Evolutionary conservation across 2,113 vertebrate genomes (phyloP), one percentile per base, ranked within the genome.

Genomic region (Phocoena sinus): DNA sequence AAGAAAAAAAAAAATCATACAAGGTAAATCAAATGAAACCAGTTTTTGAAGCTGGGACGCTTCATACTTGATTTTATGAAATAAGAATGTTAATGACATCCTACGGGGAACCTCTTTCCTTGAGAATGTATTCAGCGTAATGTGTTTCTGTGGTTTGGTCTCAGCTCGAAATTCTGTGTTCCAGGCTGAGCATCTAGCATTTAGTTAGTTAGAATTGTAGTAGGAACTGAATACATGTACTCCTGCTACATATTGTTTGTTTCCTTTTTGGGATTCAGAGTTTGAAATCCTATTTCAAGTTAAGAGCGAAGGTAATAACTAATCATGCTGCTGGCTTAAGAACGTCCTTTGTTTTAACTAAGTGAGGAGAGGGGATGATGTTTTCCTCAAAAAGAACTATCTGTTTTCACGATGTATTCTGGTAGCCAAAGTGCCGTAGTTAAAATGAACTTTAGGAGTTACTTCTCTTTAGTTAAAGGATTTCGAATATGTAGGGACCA

Each of bases 1-100:
- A 60, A 41, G 2, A 3, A 15, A 70, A 41, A 70, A 41, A 68
- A 68, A 56, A n/a, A 63, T n/a, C 10, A 4, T 67, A 1, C 3
- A 58, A 65, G 65, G 18, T 53, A 85, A 82, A 77, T 74, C 0
- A 12, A 67, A 56, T 86, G 44, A 95, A 81, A 91, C 44, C 47
- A 71, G 6, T 94, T 77, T 44, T 88, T 95, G 33, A 96, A 87
- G 41, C 13, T 87, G 44, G 60, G 36, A 33, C 73, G 17, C 44
- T 88, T 91, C 26, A 71, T 83, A 85, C 71, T 89, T 96, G n/a
- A 28, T 92, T 95, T 95, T 90, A 70, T 97, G 93, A 94, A 87
- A 67, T 41, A 23, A 60, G 23, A 91, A 73, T 81, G n/a, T 68
- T 81, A 86, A 33, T 63, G 56, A 84, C 77, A 88, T n/a, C 63